Percentiles rank a stretch among this genome's conserved stretches.
These are phyloP conservation scores for Macrochelys suwanniensis DNA, from an alignment of 2,797 vertebrate genomes.

Conservation along the genomic window DNA sequence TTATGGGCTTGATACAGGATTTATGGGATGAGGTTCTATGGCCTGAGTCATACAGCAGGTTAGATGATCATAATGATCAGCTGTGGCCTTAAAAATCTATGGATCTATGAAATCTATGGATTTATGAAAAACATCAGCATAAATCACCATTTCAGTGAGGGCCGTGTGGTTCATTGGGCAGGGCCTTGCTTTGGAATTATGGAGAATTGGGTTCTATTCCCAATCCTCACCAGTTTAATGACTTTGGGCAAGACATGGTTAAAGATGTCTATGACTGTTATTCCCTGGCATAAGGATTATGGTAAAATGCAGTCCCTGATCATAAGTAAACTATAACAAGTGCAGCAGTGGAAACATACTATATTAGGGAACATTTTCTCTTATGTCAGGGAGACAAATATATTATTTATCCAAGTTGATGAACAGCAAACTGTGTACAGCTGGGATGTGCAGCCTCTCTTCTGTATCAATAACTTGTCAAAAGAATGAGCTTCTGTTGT, in stretches of 20 bases:
- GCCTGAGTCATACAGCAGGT: neutral
- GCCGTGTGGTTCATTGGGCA: neutral
- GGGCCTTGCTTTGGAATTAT: neutral
- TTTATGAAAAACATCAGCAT: neutral
- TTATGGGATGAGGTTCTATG: neutral
- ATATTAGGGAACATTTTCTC: neutral
- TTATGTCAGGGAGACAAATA: neutral
- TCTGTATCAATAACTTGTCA: neutral
- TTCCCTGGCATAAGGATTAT: neutral
- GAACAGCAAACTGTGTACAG: neutral
- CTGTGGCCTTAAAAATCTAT: neutral
- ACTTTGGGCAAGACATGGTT: neutral
- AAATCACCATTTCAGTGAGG: neutral
- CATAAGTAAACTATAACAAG: neutral
- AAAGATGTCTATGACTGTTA: neutral
- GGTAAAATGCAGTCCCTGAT: neutral
- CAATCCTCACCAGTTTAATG: neutral
- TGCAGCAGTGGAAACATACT: neutral
- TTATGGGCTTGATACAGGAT: neutral
- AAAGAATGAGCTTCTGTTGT: neutral
- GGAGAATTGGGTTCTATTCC: neutral
- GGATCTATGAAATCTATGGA: neutral
- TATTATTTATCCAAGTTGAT: neutral
- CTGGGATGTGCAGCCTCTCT: neutral
- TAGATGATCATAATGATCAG: neutral